phyloP scores from a whole-genome alignment of 2,113 vertebrate genomes.

The Chunga burmeisteri region DNA sequence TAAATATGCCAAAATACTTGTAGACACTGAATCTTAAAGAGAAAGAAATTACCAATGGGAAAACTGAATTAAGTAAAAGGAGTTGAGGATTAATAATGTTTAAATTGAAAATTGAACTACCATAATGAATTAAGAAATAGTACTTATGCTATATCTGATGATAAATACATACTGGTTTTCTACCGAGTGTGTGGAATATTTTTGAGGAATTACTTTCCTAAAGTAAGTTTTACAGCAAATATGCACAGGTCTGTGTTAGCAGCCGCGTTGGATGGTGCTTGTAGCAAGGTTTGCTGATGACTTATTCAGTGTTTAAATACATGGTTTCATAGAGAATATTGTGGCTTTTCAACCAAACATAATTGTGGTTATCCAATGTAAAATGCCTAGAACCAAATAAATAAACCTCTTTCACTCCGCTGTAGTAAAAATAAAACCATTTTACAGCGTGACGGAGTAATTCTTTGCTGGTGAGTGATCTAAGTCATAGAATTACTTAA shows the following conservation, averaged over 20 bases:
- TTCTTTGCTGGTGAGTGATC: not conserved
- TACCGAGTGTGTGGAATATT: not conserved
- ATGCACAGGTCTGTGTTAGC: not conserved
- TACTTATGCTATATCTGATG: not conserved
- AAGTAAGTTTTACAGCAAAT: not conserved
- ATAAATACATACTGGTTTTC: not conserved
- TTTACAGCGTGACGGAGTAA: fast-evolving
- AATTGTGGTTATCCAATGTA: not conserved
- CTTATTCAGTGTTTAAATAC: not conserved
- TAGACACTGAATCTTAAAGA: not conserved
- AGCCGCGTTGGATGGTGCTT: not conserved
- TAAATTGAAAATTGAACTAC: not conserved
- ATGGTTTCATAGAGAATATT: not conserved
- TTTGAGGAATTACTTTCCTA: not conserved
- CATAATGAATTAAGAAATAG: not conserved
- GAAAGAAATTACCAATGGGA: not conserved
- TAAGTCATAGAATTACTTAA: not conserved
- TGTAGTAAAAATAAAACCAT: not conserved
- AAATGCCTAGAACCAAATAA: not conserved
- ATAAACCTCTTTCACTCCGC: not conserved
- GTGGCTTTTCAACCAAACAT: not conserved
- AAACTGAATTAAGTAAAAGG: not conserved
- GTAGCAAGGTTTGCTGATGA: not conserved
- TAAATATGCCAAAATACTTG: not conserved
- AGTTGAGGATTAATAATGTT: not conserved